Conservation (phyloP, 2,113 vertebrate genomes). For the Campylomormyrus numenius region DNA sequence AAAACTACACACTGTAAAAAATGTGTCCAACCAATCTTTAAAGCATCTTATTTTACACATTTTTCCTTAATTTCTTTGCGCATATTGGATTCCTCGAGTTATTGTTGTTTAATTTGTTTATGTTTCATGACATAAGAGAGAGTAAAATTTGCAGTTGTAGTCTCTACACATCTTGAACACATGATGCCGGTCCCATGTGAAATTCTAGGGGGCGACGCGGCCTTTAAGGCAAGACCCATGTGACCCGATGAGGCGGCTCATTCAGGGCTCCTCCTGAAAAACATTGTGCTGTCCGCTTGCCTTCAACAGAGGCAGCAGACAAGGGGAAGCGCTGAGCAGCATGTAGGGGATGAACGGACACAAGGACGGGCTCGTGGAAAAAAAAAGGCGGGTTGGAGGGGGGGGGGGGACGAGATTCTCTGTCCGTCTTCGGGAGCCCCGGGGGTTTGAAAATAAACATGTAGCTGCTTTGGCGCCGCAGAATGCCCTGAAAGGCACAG, state of each 20-base stretch:
- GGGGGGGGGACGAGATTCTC: constrained; percentile 54
- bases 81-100: not conserved
- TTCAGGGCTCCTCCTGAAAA: constrained; percentile 20
- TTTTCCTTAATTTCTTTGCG: not conserved
- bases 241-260: not conserved
- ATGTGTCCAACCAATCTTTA: not conserved
- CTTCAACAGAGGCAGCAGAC: constrained; percentile 35
- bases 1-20: not conserved
- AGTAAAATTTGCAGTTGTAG: not conserved
- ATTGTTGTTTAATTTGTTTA: not conserved
- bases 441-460: constrained; percentile 62
- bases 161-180: not conserved
- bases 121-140: not conserved
- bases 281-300: not conserved
- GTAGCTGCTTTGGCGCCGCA: constrained; percentile 63
- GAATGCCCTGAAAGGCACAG: constrained; percentile 65
- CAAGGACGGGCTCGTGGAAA: constrained; percentile 36
- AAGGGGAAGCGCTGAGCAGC: constrained; percentile 44
- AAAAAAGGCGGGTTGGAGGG: constrained; percentile 22
- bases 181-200: not conserved
- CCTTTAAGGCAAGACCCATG: not conserved
- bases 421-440: constrained; percentile 51
- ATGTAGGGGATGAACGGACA: constrained; percentile 37
- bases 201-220: not conserved
- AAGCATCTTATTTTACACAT: not conserved